phyloP scores from a whole-genome alignment of 1,140 invertebrate genomes.

The Pachypsylla venusta region DNA sequence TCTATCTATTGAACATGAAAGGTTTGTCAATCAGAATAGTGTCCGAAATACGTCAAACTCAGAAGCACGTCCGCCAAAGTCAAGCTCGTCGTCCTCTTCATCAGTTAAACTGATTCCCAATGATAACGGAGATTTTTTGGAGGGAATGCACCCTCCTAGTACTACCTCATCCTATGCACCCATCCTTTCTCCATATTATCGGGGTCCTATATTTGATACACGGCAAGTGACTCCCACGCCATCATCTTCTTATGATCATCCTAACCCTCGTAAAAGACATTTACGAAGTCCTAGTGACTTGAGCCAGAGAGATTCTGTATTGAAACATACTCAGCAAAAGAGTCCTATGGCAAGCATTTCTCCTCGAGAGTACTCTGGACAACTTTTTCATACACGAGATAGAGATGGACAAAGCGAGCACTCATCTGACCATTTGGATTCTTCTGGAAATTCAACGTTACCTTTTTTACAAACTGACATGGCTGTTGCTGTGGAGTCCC shows the following conservation, averaged over 20 bases:
- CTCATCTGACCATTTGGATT: not conserved
- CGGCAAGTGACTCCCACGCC: slow-evolving; percentile 16
- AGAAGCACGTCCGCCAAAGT: slow-evolving; percentile 19
- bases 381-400: slow-evolving; percentile 1
- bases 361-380: slow-evolving; percentile 13
- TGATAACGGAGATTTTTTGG: slow-evolving; percentile 26
- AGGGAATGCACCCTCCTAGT: slow-evolving; percentile 23
- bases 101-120: slow-evolving; percentile 21
- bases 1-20: slow-evolving; percentile 59
- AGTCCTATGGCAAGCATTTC: slow-evolving; percentile 11
- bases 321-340: slow-evolving; percentile 30
- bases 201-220: slow-evolving; percentile 20
- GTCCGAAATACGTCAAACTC: slow-evolving; percentile 22
- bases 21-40: slow-evolving; percentile 41
- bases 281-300: slow-evolving; percentile 35
- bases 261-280: slow-evolving; percentile 30
- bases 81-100: slow-evolving; percentile 23
- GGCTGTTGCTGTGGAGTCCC: slow-evolving; percentile 28
- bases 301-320: slow-evolving; percentile 41
- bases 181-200: slow-evolving; percentile 32
- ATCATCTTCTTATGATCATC: slow-evolving; percentile 30
- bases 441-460: slow-evolving; percentile 6
- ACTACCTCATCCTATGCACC: slow-evolving; percentile 32
- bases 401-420: not conserved
- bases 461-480: slow-evolving; percentile 27